Base-by-base conservation (phyloP, 2,113 vertebrate species). In the Stigmatopora nigra region DNA sequence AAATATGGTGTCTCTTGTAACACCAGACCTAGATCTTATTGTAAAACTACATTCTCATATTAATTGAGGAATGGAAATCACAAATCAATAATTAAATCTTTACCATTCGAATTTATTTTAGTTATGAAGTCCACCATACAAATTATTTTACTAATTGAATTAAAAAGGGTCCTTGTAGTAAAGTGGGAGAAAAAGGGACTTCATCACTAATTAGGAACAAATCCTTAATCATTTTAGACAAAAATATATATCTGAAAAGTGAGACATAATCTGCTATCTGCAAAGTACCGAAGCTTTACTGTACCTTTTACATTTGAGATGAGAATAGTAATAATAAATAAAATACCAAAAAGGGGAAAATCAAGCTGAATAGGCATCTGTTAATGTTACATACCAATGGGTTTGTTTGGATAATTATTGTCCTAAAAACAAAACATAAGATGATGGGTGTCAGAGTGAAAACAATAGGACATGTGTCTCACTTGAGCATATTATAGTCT, bases 101-200 rank as follows among this genome's bases (percentile, higher is more conserved):
- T 36, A 61, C 56, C 56, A 41, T 67, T 63, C 61, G 25, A 69
- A 65, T 65, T 65, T 78, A 72, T 80, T 79, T 31, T 31, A 66
- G 61, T 53, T 8, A 5, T 68, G 67, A 73, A 70, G 53, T 76
- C 72, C 73, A 67, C 64, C 59, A 38, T 73, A 80, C 61, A 47
- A 67, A 64, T 66, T 75, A 83, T 76, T 74, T 78, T 70, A 63
- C 73, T 65, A 72, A 74, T 76, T 63, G 68, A 51, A 70, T 74
- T 78, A 52, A 49, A 57, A 62, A 72, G 53, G 53, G 64, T 69
- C 66, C 59, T 49, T 49, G 73, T 53, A 61, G 69, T 71, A 35
- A 11, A 56, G 65, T 25, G 20, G n/a, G 19, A 61, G 38, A 7
- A 10, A 41, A 41, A 41, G 6, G 3, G 38, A 41, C 38, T 41